These are phyloP conservation scores for Ctenochaetus hawaiiensis DNA, from an alignment of 2,797 vertebrate species.

Conservation along the genomic window DNA sequence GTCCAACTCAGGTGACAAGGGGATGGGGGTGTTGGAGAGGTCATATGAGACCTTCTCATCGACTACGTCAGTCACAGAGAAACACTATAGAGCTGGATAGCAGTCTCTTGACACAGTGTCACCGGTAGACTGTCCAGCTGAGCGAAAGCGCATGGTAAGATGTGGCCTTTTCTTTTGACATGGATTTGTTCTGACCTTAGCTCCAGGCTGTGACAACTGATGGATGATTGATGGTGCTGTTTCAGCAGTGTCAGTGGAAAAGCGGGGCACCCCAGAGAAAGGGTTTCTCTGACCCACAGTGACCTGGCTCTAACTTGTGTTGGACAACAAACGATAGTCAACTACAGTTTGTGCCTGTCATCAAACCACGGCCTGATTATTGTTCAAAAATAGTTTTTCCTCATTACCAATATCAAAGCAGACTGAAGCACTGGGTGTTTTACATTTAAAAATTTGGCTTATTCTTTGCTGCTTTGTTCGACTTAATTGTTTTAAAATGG, in stretches of 20 bases:
- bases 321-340: conserved; percentile 60
- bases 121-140: conserved; percentile 78
- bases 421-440: conserved; percentile 3
- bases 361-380: conserved; percentile 19
- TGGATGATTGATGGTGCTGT: conserved; percentile 84
- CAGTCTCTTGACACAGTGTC: conserved; percentile 81
- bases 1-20: conserved; percentile 83
- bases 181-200: conserved; percentile 82
- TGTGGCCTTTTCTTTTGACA: conserved; percentile 84
- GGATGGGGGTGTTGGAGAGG: conserved; percentile 70
- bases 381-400: conserved; percentile 12
- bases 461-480: not conserved
- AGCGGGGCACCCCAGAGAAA: conserved; percentile 69
- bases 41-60: conserved; percentile 76
- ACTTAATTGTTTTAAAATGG: not conserved
- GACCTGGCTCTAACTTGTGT: conserved; percentile 65
- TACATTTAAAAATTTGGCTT: not conserved
- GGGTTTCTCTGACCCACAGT: conserved; percentile 67
- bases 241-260: conserved; percentile 76
- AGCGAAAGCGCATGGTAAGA: conserved; percentile 79
- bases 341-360: conserved; percentile 37
- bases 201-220: conserved; percentile 84
- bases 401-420: not conserved
- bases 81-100: conserved; percentile 71
- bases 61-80: conserved; percentile 77